These are phyloP conservation scores for Acanthosepion esculentum DNA, from an alignment of 2,888 invertebrate species.

Conservation along the genomic window DNA sequence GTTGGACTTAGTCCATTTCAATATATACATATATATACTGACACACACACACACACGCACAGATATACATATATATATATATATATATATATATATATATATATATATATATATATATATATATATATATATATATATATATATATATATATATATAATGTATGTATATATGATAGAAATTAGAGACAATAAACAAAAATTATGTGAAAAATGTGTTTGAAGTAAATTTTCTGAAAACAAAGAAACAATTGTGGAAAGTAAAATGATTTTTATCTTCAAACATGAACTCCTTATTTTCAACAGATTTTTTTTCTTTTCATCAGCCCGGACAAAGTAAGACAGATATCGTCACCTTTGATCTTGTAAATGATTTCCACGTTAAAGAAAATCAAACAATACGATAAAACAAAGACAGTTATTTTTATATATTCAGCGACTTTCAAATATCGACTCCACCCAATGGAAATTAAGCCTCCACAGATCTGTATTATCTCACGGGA, in stretches of 20 bases:
- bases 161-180: neutral
- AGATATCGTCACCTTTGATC: neutral
- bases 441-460: neutral
- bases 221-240: neutral
- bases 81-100: neutral
- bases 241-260: neutral
- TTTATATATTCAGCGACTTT: neutral
- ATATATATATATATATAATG: neutral
- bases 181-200: neutral
- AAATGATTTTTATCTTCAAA: neutral
- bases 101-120: neutral
- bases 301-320: neutral
- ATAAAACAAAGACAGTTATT: neutral
- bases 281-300: neutral
- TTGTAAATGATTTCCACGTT: neutral
- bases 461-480: neutral
- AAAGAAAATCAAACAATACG: neutral
- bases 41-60: too few relatives aligned
- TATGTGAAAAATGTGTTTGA: too few relatives aligned
- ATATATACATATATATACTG: neutral
- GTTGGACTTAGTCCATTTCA: too few relatives aligned
- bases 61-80: too few relatives aligned
- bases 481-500: neutral
- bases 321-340: neutral
- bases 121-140: neutral